These are phyloP conservation scores for Toxotes lorentzi DNA, from an alignment of 2,797 vertebrate species.

Conservation along the genomic window DNA sequence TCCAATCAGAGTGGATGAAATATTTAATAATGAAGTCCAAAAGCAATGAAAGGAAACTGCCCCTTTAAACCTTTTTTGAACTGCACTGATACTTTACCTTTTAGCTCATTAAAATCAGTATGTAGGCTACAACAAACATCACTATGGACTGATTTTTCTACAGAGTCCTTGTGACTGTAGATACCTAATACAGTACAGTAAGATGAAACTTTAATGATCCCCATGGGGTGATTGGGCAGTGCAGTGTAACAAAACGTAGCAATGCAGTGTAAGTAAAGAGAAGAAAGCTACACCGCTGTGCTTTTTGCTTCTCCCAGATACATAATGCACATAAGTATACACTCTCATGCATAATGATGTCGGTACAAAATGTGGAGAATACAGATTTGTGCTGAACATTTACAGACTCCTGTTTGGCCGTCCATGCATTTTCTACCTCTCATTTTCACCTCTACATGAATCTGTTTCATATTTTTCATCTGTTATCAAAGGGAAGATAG, in stretches of 20 bases:
- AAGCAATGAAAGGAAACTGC: slow-evolving; percentile 4
- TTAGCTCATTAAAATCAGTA: slow-evolving; percentile 47
- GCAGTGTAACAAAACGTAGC: slow-evolving; percentile 50
- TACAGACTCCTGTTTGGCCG: slow-evolving; percentile 9
- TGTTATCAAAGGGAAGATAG: slow-evolving; percentile 7
- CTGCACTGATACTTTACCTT: slow-evolving; percentile 3
- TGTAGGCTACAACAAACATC: slow-evolving; percentile 21
- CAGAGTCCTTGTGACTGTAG: slow-evolving; percentile 29
- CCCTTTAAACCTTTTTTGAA: slow-evolving; percentile 5
- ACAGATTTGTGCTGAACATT: slow-evolving; percentile 40
- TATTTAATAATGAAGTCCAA: neutral
- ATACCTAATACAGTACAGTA: slow-evolving; percentile 41
- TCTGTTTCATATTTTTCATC: slow-evolving; percentile 32
- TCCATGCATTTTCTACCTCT: slow-evolving; percentile 14
- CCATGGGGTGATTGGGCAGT: slow-evolving; percentile 31
- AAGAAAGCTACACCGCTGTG: neutral
- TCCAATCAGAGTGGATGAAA: neutral
- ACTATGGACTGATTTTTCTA: neutral
- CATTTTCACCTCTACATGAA: slow-evolving; percentile 41
- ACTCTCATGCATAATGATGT: slow-evolving; percentile 33
- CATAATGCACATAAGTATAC: slow-evolving; percentile 40
- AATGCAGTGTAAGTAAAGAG: slow-evolving; percentile 43
- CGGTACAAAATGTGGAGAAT: neutral
- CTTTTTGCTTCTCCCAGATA: slow-evolving; percentile 22
- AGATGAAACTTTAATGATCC: slow-evolving; percentile 65